Conservation (phyloP, 2,888 invertebrate species). For the Drosophila kokeensis region DNA sequence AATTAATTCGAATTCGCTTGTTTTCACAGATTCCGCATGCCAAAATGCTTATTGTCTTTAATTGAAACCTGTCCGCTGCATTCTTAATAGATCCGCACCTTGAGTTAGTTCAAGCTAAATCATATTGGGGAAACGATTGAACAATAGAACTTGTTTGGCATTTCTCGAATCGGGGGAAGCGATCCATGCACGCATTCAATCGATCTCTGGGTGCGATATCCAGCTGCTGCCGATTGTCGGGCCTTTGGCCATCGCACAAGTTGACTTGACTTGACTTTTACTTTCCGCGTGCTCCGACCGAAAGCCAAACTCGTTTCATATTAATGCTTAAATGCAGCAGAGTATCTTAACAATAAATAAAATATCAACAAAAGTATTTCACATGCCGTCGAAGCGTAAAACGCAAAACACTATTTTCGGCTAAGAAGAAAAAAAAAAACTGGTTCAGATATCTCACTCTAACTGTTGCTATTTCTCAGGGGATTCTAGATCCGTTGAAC, state of each 20-base stretch:
- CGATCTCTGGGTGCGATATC: constrained; percentile 31
- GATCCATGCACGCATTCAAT: constrained; percentile 17
- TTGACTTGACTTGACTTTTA: constrained; percentile 68
- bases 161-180: constrained; percentile 16
- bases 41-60: constrained; percentile 6
- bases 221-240: constrained; percentile 17
- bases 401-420: constrained; percentile 30
- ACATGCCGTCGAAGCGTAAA: constrained; percentile 44
- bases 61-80: constrained; percentile 40
- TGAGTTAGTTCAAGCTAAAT: constrained; percentile 14
- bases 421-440: constrained; percentile 17
- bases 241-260: constrained; percentile 42
- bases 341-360: constrained; percentile 51
- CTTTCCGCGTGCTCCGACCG: constrained; percentile 41
- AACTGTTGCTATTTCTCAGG: constrained; percentile 39
- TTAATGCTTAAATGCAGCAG: constrained; percentile 41
- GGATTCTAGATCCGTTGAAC: constrained; percentile 14
- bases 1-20: constrained; percentile 6
- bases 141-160: constrained; percentile 61
- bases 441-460: constrained; percentile 38
- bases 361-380: constrained; percentile 61
- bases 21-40: constrained; percentile 21
- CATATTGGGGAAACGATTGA: constrained; percentile 5
- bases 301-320: constrained; percentile 64
- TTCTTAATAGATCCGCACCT: constrained; percentile 26